Percentiles rank a stretch among this genome's conserved stretches.
These are phyloP conservation scores for Asobara japonica DNA, from an alignment of 1,140 invertebrate species.

Conservation along the genomic window DNA sequence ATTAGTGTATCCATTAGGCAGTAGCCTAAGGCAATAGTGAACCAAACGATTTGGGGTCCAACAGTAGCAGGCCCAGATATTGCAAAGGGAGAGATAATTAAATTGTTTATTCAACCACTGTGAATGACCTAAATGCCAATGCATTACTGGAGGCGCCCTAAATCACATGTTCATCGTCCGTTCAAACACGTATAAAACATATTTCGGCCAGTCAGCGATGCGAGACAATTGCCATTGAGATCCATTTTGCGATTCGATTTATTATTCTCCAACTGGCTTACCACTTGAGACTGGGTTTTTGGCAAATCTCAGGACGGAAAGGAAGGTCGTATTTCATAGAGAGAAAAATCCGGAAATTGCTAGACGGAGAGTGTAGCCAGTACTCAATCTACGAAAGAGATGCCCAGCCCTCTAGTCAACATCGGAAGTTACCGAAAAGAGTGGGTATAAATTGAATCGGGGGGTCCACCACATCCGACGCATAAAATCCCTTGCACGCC, in stretches of 20 bases:
- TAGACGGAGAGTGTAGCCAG: slow-evolving; percentile 43
- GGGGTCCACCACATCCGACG: slow-evolving; percentile 54
- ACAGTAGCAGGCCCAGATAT: too few relatives aligned
- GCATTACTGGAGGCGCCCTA: neutral
- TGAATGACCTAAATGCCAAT: neutral
- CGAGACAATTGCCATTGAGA: slow-evolving; percentile 21
- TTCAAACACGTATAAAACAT: neutral
- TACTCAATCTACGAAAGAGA: slow-evolving; percentile 33
- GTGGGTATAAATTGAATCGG: slow-evolving; percentile 63
- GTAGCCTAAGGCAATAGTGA: too few relatives aligned
- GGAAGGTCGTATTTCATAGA: slow-evolving; percentile 42
- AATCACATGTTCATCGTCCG: neutral
- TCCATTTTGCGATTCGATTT: slow-evolving; percentile 28
- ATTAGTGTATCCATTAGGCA: too few relatives aligned
- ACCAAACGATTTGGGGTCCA: too few relatives aligned
- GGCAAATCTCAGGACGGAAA: slow-evolving; percentile 3
- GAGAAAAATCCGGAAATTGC: slow-evolving; percentile 36
- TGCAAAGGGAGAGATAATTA: neutral
- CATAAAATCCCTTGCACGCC: slow-evolving; percentile 61
- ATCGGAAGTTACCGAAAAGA: slow-evolving; percentile 24
- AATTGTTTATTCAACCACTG: neutral
- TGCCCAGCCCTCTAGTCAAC: slow-evolving; percentile 42
- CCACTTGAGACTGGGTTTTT: neutral
- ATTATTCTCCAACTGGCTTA: slow-evolving; percentile 14
- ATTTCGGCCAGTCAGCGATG: slow-evolving; percentile 12